phyloP scores from a whole-genome alignment of 2,888 invertebrate genomes.

The Phaonia tiefii region DNA sequence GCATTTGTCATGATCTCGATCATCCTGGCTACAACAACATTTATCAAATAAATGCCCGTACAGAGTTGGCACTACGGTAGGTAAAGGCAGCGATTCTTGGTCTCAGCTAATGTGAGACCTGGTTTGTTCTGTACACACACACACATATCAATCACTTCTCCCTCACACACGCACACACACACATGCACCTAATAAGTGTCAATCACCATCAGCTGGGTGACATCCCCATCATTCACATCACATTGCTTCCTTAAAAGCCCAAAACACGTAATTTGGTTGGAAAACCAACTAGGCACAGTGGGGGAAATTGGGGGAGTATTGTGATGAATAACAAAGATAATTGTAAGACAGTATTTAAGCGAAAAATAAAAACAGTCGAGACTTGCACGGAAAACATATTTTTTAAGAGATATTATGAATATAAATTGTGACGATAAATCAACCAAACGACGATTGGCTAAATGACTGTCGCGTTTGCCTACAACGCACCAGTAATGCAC shows the following conservation, averaged over 20 bases:
- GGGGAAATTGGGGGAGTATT: too few relatives aligned
- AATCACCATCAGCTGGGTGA: constrained; percentile 24
- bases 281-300: too few relatives aligned
- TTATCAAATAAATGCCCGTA: constrained; percentile 91
- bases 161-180: neutral
- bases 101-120: neutral
- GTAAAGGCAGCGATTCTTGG: constrained; percentile 41
- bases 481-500: too few relatives aligned
- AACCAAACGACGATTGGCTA: too few relatives aligned
- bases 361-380: too few relatives aligned
- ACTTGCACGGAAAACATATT: too few relatives aligned
- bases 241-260: neutral
- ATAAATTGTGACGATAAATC: too few relatives aligned
- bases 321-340: too few relatives aligned
- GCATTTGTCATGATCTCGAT: constrained; percentile 90
- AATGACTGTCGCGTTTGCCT: too few relatives aligned
- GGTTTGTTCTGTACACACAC: neutral
- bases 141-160: too few relatives aligned
- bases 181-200: constrained; percentile 19
- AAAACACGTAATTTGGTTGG: neutral
- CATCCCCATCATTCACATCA: constrained; percentile 23
- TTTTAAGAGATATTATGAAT: too few relatives aligned
- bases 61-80: constrained; percentile 88
- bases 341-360: too few relatives aligned
- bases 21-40: constrained; percentile 90